A percentile compares a stretch with the other conserved stretches of the same genome.
These are phyloP conservation scores for Trididemnum miniatum DNA, from an alignment of 23 tunicate species.

Conservation along the genomic window DNA sequence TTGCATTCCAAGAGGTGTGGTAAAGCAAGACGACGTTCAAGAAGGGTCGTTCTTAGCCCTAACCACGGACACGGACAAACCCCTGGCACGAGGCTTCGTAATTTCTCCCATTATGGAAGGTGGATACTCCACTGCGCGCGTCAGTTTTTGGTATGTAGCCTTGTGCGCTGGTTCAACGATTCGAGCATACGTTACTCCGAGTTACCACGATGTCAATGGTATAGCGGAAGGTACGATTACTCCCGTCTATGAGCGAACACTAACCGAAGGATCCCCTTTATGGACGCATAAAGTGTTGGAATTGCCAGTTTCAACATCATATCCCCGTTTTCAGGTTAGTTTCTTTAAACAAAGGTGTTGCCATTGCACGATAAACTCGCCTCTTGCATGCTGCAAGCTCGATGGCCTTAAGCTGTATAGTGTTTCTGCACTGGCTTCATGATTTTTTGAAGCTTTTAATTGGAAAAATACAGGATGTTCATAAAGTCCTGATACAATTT, in stretches of 20 bases:
- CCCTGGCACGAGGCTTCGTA: neutral
- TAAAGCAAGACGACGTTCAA: neutral
- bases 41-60: constrained; percentile 36
- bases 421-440: no score
- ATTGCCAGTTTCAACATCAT: constrained; percentile 28
- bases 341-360: no score
- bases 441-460: no score
- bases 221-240: neutral
- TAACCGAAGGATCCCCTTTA: neutral
- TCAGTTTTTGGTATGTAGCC: constrained; percentile 38
- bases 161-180: constrained; percentile 27
- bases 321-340: constrained; percentile 32
- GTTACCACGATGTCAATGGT: neutral
- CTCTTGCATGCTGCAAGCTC: no score
- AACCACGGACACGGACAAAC: neutral
- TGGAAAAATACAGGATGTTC: no score
- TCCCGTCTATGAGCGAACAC: constrained; percentile 2
- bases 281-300: constrained; percentile 25
- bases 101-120: constrained; percentile 52
- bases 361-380: no score
- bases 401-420: no score
- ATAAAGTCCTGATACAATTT: no score
- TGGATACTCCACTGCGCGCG: constrained; percentile 15
- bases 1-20: constrained; percentile 4
- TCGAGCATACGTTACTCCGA: constrained; percentile 17